Percentiles rank a stretch among this genome's conserved stretches.
Evolutionary conservation across 92 coral and sea anemone species (phyloP).

Genomic region (Isaurus tuberculatus): DNA sequence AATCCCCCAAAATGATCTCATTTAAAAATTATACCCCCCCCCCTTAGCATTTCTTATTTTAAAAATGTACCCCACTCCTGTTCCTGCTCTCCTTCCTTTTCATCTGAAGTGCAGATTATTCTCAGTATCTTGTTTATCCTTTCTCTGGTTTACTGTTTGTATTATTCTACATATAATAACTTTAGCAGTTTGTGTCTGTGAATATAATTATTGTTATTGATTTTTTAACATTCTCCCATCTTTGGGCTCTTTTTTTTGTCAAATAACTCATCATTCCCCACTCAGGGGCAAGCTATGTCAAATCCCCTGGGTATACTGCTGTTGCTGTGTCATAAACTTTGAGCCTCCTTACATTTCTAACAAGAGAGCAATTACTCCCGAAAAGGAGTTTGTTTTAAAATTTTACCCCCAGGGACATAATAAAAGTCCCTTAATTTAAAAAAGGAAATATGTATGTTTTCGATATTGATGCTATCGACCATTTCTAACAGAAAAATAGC

Average conservation of each 20-base stretch:
- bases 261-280: background rate
- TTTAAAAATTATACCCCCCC: background rate
- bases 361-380: background rate
- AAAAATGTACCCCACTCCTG: background rate
- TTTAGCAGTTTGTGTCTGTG: background rate
- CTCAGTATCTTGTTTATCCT: background rate
- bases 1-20: background rate
- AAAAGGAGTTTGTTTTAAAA: background rate
- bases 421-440: background rate
- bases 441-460: background rate
- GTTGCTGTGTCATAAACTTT: slow-evolving; percentile 5
- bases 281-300: slow-evolving; percentile 1
- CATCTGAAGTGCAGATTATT: background rate
- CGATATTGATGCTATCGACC: background rate
- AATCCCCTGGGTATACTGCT: background rate
- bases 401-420: background rate
- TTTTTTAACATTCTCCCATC: background rate
- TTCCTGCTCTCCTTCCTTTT: background rate
- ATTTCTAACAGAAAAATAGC: background rate
- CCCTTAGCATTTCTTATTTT: background rate
- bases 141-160: background rate
- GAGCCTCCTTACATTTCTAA: background rate
- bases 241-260: background rate
- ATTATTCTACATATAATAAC: background rate
- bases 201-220: background rate